Base-by-base conservation (phyloP, 2,797 vertebrate genomes). In the Malurus leucopterus region DNA sequence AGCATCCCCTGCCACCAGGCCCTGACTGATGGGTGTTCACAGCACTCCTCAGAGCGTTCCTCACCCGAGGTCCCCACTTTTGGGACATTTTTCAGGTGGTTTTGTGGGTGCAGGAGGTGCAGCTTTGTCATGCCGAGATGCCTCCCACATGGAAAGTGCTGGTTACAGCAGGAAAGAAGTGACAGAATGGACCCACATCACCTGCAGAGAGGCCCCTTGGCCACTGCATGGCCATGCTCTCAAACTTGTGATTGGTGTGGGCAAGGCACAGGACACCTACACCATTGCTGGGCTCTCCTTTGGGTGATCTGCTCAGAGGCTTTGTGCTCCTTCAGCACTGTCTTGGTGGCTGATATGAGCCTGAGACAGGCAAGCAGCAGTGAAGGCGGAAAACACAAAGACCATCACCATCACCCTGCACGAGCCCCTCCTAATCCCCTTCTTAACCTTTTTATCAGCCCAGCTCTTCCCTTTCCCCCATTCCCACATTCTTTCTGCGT, bases 21-120 rank as follows among this genome's bases (percentile, higher is more conserved):
- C 9, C 73, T 54, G 75, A 65, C 55, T 80, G 58, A 40, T 0
- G 1, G 61, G 54, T 72, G 19, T 16, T 1, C 6, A 0, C 67
- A 38, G 22, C 23, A 2, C 26, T 76, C 61, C 71, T 8, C 4
- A 24, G 59, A 3, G 0, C 3, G 27, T 3, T 88, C 86, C 55
- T 78, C 36, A 0, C 27, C 20, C 36, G 36, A 11, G 36, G 36
- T 36, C 11, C 36, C 36, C 36, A 36, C 11, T 36, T 36, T 36
- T 36, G 0, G 67, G 58, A 9, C 3, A 0, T 7, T 40, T 40
- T 74, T 9, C 7, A 11, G 12, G n/a, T 9, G 9, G 12, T n/a
- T 22, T 74, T 30, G 8, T 9, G 49, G 16, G 51, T 0, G 17
- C 5, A 40, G 18, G 10, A 79, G 76, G 23, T 15, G 32, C 54